Conservation (phyloP, 1,140 invertebrate species). For the Orius insidiosus region DNA sequence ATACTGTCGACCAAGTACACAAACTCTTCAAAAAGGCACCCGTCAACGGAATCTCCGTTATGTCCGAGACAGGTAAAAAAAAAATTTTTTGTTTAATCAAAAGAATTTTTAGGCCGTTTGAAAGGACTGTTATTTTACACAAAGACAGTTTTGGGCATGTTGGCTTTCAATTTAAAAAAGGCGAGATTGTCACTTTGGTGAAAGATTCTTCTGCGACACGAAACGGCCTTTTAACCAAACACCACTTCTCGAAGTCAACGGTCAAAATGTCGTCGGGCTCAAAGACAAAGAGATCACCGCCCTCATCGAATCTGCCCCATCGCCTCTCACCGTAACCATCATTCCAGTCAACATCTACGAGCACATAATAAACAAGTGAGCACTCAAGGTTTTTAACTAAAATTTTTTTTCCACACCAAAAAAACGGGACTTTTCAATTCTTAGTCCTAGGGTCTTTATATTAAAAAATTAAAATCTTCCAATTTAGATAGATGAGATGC, state of each 20-base stretch:
- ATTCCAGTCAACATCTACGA: conserved; percentile 77
- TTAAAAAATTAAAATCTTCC: no score
- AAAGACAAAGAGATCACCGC: conserved; percentile 75
- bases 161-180: conserved; percentile 81
- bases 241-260: conserved; percentile 57
- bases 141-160: conserved; percentile 71
- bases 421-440: no score
- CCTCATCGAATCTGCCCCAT: conserved; percentile 54
- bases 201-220: conserved; percentile 86
- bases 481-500: no score
- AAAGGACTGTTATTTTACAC: conserved; percentile 75
- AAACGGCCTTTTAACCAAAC: conserved; percentile 79
- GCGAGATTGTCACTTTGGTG: conserved; percentile 67
- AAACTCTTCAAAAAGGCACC: conserved; percentile 54
- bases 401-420: no score
- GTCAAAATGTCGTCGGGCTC: conserved; percentile 77
- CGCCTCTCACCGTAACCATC: conserved; percentile 62
- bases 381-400: no score
- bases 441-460: no score
- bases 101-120: conserved; percentile 71
- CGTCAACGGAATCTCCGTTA: conserved; percentile 57
- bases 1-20: conserved; percentile 70
- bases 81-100: no score
- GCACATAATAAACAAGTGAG: conserved; percentile 85
- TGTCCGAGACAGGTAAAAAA: conserved; percentile 74